Conservation (phyloP, 2,888 invertebrate genomes). For the Apamea sordens region DNA sequence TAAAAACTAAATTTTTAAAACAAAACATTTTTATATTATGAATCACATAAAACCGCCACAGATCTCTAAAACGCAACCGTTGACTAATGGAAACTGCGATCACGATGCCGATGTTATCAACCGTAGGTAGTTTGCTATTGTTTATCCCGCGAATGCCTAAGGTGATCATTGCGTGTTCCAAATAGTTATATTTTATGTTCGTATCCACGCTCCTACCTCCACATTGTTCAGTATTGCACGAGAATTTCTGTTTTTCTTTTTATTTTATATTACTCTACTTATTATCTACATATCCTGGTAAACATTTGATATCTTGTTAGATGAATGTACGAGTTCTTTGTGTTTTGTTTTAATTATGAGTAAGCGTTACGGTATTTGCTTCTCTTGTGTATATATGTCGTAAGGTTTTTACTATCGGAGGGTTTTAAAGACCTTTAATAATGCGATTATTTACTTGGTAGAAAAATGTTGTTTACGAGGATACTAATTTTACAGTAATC, state of each 20-base stretch:
- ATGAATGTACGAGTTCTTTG: constrained; percentile 27
- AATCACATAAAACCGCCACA: not conserved
- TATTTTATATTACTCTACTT: constrained; percentile 43
- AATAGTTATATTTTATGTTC: constrained; percentile 74
- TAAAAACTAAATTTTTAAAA: not conserved
- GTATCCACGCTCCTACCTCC: constrained; percentile 68
- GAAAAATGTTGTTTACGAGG: not conserved
- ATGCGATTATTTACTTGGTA: not conserved
- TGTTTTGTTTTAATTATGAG: constrained; percentile 23
- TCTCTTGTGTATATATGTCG: not conserved
- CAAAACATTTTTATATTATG: not conserved
- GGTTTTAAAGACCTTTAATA: not conserved
- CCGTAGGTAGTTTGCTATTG: constrained; percentile 75
- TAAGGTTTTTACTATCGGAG: not conserved
- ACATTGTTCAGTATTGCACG: constrained; percentile 60
- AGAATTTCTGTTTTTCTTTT: constrained; percentile 60
- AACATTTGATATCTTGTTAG: constrained; percentile 42
- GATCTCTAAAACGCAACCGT: constrained; percentile 52
- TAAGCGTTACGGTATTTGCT: constrained; percentile 2
- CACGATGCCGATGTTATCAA: constrained; percentile 79
- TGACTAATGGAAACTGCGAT: constrained; percentile 68
- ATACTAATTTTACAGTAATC: not conserved
- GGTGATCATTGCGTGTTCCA: constrained; percentile 82
- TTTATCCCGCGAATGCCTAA: constrained; percentile 77
- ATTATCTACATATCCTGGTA: constrained; percentile 59